Conservation (phyloP, 1,140 invertebrate species). For the Macrobrachium nipponense region DNA sequence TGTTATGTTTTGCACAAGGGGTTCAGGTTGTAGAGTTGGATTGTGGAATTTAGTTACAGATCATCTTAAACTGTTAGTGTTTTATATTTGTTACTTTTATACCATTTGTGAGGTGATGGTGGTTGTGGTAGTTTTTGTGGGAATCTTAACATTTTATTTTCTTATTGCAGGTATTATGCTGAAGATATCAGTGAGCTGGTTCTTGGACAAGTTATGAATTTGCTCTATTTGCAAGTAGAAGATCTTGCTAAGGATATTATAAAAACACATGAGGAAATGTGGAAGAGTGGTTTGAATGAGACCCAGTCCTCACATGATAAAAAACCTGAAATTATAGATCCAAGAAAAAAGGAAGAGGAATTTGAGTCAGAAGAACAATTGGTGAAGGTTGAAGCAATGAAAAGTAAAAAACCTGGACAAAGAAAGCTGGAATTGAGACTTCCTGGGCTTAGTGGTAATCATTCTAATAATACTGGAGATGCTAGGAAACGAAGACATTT, state of each 20-base stretch:
- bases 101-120: too few species aligned
- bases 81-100: too few species aligned
- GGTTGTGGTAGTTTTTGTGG: not conserved
- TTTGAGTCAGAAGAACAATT: not conserved
- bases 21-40: too few species aligned
- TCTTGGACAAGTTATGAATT: slow-evolving; percentile 50
- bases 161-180: slow-evolving; percentile 54
- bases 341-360: slow-evolving; percentile 23
- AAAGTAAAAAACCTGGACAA: slow-evolving; percentile 37
- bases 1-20: too few species aligned
- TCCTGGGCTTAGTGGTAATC: slow-evolving; percentile 31
- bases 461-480: slow-evolving; percentile 25
- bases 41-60: too few species aligned
- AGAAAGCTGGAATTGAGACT: slow-evolving; percentile 47
- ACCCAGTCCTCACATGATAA: not conserved
- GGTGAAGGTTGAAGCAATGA: slow-evolving; percentile 15
- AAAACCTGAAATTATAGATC: slow-evolving; percentile 7
- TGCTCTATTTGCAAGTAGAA: slow-evolving; percentile 61
- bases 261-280: slow-evolving; percentile 48
- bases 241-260: slow-evolving; percentile 52
- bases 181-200: slow-evolving; percentile 52
- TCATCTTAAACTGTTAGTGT: too few species aligned
- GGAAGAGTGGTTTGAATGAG: slow-evolving; percentile 21
- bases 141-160: not conserved
- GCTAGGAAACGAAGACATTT: slow-evolving; percentile 51